Evolutionary conservation across 2,113 vertebrate genomes (phyloP).

Genomic region (Siphamia tubifer): DNA sequence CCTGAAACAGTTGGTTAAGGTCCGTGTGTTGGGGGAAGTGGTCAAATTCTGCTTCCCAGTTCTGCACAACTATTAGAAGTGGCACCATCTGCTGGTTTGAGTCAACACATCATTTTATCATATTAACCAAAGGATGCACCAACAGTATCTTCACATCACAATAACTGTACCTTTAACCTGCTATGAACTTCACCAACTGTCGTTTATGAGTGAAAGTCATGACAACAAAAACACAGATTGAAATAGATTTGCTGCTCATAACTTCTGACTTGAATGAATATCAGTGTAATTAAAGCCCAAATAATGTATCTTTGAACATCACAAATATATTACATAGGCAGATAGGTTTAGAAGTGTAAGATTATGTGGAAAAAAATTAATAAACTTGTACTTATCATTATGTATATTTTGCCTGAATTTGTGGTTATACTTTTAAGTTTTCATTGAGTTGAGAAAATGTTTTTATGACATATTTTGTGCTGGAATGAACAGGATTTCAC

Average conservation of each 20-base stretch:
- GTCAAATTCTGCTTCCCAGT: background rate
- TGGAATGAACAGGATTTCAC: background rate
- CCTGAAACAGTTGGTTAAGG: background rate
- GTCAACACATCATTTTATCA: slow-evolving; percentile 40
- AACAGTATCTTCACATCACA: slow-evolving; percentile 6
- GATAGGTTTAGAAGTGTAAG: no score
- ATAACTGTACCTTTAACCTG: background rate
- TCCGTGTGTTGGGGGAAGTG: background rate
- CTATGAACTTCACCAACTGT: background rate
- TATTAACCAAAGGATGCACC: background rate
- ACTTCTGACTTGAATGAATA: no score
- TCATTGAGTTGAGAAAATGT: no score
- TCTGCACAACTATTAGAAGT: slow-evolving; percentile 49
- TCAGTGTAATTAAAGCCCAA: no score
- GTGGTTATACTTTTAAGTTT: no score
- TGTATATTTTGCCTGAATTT: no score
- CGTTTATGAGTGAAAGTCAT: background rate
- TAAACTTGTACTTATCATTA: no score
- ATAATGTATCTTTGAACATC: no score
- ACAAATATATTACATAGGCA: no score
- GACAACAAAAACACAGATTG: background rate
- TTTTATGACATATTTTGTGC: background rate
- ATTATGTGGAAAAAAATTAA: no score
- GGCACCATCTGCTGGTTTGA: slow-evolving; percentile 65
- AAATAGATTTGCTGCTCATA: background rate